Conservation (phyloP, 92 coral and sea anemone species). For the Montipora capitata region DNA sequence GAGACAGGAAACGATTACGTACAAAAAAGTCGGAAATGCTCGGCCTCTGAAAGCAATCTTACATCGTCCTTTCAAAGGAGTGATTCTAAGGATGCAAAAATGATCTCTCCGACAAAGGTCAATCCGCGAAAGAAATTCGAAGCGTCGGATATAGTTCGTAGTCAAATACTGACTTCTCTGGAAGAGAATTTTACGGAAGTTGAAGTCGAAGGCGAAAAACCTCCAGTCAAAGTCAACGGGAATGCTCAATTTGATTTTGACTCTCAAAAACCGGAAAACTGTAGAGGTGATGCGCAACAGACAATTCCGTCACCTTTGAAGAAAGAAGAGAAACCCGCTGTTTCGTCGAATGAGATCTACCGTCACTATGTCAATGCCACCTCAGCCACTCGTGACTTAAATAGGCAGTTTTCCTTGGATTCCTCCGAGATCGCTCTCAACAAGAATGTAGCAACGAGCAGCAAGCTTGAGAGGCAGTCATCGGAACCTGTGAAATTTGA, state of each 20-base stretch:
- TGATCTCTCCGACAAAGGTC: conserved; percentile 75
- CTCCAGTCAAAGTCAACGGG: background rate
- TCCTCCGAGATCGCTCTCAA: conserved; percentile 9
- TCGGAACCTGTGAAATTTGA: conserved; percentile 32
- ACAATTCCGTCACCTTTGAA: background rate
- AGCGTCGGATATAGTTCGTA: conserved; percentile 69
- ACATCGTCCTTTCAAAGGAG: background rate
- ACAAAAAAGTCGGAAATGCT: conserved; percentile 68
- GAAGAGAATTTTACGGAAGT: conserved; percentile 46
- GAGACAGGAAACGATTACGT: conserved; percentile 23
- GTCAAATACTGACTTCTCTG: conserved; percentile 67
- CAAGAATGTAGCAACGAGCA: background rate
- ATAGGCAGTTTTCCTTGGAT: conserved; percentile 58
- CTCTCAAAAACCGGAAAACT: background rate
- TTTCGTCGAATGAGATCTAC: conserved; percentile 53
- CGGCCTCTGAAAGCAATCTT: conserved; percentile 23
- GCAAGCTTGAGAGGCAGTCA: conserved; percentile 24
- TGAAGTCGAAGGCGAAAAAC: background rate
- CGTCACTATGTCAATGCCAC: conserved; percentile 49
- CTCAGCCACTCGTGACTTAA: conserved; percentile 40
- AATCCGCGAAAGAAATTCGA: conserved; percentile 60
- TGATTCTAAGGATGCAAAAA: conserved; percentile 47
- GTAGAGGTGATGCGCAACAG: background rate
- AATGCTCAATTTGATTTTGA: conserved; percentile 3
- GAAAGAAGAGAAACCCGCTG: background rate